Conservation (phyloP, 2,797 vertebrate species). For the Pangasius mekongensis region DNA sequence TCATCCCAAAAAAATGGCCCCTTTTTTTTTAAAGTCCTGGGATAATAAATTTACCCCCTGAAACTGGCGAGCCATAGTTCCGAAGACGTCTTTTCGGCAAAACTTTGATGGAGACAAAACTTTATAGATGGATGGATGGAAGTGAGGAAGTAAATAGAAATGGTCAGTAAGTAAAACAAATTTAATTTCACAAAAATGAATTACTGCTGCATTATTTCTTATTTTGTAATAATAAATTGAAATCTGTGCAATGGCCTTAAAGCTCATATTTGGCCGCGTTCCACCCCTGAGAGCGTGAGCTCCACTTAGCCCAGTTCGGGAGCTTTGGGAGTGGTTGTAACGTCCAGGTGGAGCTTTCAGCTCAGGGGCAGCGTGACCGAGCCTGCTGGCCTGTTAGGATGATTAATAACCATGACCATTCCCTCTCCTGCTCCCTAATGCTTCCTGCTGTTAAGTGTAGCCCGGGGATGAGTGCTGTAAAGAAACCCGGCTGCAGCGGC, state of each 20-base stretch:
- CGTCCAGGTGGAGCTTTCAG: slow-evolving; percentile 42
- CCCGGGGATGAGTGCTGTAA: slow-evolving; percentile 43
- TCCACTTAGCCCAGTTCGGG: neutral
- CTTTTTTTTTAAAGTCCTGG: no score
- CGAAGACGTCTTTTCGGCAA: no score
- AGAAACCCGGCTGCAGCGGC: slow-evolving; percentile 13
- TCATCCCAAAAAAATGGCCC: no score
- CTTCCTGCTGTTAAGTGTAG: slow-evolving; percentile 46
- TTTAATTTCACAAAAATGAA: neutral
- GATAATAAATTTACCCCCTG: no score
- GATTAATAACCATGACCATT: slow-evolving; percentile 57
- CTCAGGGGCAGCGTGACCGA: slow-evolving; percentile 37
- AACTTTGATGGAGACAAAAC: no score
- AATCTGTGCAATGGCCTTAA: neutral
- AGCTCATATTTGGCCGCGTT: neutral
- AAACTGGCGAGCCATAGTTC: no score
- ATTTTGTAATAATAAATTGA: no score
- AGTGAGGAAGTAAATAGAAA: neutral
- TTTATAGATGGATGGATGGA: no score
- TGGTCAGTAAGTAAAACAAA: neutral
- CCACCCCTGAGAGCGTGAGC: neutral
- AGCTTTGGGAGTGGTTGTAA: neutral
- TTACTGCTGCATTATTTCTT: neutral
- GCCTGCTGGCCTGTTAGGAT: slow-evolving; percentile 46
- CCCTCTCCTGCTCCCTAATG: slow-evolving; percentile 25